Conservation (phyloP, 2,888 invertebrate species). For the Pachliopta kotzebuea region DNA sequence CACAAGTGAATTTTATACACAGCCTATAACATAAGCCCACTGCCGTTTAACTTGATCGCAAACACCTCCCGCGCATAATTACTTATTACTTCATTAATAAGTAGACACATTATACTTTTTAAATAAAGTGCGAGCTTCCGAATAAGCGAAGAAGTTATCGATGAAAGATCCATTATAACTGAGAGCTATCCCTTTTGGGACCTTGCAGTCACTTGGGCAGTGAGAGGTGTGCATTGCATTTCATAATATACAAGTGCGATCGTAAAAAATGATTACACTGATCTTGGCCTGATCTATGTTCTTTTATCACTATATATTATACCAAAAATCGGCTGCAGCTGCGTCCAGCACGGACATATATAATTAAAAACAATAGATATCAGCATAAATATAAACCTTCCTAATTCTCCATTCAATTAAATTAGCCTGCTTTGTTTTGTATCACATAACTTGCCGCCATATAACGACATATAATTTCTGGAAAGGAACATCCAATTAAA, state of each 20-base stretch:
- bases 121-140: conserved; percentile 10
- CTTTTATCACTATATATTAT: conserved; percentile 32
- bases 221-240: conserved; percentile 45
- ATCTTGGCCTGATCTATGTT: conserved; percentile 31
- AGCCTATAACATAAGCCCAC: conserved; percentile 70
- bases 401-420: neutral
- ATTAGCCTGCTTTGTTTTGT: neutral
- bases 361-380: conserved; percentile 10
- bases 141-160: conserved; percentile 7
- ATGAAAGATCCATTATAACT: neutral
- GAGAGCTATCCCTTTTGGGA: neutral
- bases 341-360: conserved; percentile 4
- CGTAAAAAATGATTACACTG: conserved; percentile 20
- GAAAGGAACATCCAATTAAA: too few relatives aligned
- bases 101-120: neutral
- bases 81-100: too few relatives aligned
- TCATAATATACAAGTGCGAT: conserved; percentile 31
- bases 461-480: too few relatives aligned
- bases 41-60: conserved; percentile 50
- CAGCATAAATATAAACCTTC: conserved; percentile 6
- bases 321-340: conserved; percentile 28
- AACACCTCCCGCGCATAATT: conserved; percentile 33
- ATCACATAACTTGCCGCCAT: neutral
- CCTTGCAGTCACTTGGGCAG: conserved; percentile 47
- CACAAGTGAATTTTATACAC: conserved; percentile 67